Evolutionary conservation across 1,140 invertebrate species (phyloP).

Genomic region (Panulirus ornatus): DNA sequence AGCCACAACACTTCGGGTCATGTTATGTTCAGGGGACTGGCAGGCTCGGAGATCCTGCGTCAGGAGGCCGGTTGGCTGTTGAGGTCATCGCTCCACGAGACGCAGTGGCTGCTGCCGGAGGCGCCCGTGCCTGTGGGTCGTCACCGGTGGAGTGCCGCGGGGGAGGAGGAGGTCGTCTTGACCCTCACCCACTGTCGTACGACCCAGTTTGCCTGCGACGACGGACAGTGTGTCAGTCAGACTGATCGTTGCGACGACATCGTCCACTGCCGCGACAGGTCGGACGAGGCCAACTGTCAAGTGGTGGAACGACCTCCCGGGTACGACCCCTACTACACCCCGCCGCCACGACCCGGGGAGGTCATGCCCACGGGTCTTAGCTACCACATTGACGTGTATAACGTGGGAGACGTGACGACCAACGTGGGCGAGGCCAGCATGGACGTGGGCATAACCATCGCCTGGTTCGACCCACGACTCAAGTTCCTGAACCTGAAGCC

Average conservation of each 20-base stretch:
- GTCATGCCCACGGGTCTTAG: slow-evolving; percentile 20
- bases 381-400: slow-evolving; percentile 73
- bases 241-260: slow-evolving; percentile 66
- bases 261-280: slow-evolving; percentile 59
- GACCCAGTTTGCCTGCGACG: slow-evolving; percentile 65
- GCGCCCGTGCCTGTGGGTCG: slow-evolving; percentile 61
- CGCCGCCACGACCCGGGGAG: slow-evolving; percentile 64
- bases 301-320: slow-evolving; percentile 50
- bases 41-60: slow-evolving; percentile 42
- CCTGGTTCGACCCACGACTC: slow-evolving; percentile 70
- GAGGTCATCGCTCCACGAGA: slow-evolving; percentile 47
- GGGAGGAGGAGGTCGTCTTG: slow-evolving; percentile 13
- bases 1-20: neutral
- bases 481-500: slow-evolving; percentile 68
- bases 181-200: slow-evolving; percentile 64
- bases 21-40: slow-evolving; percentile 30
- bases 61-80: slow-evolving; percentile 49
- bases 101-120: slow-evolving; percentile 23
- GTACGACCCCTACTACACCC: slow-evolving; percentile 56
- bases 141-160: slow-evolving; percentile 27
- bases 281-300: slow-evolving; percentile 62
- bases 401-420: slow-evolving; percentile 66
- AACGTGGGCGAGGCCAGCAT: slow-evolving; percentile 57
- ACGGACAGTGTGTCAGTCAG: slow-evolving; percentile 67
- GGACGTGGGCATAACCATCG: slow-evolving; percentile 68